phyloP scores from a whole-genome alignment of 2,797 vertebrate species.

The Micromesistius poutassou region DNA sequence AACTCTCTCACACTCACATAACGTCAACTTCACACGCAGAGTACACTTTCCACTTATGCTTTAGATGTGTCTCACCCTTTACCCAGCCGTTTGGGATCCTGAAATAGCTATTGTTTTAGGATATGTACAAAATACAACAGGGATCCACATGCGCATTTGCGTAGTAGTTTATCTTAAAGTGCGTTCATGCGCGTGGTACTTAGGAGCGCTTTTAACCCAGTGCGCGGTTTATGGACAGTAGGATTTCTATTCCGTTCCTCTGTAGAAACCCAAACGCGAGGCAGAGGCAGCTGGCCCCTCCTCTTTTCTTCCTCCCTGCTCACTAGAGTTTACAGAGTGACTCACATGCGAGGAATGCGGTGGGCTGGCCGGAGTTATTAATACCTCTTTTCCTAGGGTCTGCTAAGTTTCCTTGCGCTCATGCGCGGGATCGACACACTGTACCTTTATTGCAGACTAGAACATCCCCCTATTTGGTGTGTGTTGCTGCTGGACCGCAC shows the following conservation, averaged over 20 bases:
- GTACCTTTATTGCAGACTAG: conserved; percentile 63
- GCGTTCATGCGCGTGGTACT: conserved; percentile 21
- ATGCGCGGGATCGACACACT: conserved; percentile 51
- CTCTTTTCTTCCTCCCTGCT: conserved; percentile 39
- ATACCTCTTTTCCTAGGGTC: conserved; percentile 77
- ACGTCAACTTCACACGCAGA: not conserved
- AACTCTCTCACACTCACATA: conserved; percentile 5
- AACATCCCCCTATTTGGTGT: conserved; percentile 62
- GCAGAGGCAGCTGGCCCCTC: conserved; percentile 61
- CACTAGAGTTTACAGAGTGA: conserved; percentile 64
- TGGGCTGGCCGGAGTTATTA: conserved; percentile 79
- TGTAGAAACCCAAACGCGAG: conserved; percentile 76
- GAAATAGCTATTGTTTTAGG: conserved; percentile 8
- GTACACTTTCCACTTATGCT: not conserved
- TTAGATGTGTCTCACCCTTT: not conserved
- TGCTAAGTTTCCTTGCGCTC: conserved; percentile 65
- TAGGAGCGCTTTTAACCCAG: conserved; percentile 41
- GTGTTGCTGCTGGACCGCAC: conserved; percentile 42
- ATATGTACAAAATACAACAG: not conserved
- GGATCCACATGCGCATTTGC: not conserved
- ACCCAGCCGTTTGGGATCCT: not conserved
- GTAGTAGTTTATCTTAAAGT: not conserved
- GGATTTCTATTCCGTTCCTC: conserved; percentile 56
- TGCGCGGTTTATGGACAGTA: conserved; percentile 35
- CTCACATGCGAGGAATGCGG: conserved; percentile 77